Conservation (phyloP, 1,140 invertebrate species). For the Drosophila pachea region DNA sequence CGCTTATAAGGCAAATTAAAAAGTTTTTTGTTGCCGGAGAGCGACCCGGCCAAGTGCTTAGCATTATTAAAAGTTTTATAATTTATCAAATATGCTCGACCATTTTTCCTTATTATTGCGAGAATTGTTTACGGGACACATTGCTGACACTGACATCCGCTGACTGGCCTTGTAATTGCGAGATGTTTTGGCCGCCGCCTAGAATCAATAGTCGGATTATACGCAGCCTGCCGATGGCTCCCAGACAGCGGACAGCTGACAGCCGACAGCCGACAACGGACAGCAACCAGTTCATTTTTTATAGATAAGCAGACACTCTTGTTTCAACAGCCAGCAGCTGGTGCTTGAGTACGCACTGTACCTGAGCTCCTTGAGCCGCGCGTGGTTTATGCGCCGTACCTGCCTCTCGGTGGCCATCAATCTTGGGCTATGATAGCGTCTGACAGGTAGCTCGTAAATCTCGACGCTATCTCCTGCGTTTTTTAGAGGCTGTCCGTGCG, state of each 20-base stretch:
- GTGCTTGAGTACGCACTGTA: conserved; percentile 18
- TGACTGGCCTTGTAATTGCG: conserved; percentile 47
- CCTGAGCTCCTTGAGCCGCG: not conserved
- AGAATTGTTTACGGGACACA: conserved; percentile 53
- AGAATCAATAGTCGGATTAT: conserved; percentile 53
- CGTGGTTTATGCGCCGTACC: conserved; percentile 32
- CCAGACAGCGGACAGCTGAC: no score
- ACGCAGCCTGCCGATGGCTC: conserved; percentile 36
- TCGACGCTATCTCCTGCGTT: conserved; percentile 57
- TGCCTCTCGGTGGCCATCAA: conserved; percentile 61
- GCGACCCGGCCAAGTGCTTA: conserved; percentile 36
- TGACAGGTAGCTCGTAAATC: conserved; percentile 73
- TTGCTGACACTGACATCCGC: conserved; percentile 48
- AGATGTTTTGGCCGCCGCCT: conserved; percentile 28
- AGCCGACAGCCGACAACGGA: not conserved
- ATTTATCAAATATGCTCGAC: conserved; percentile 68
- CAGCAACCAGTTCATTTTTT: conserved; percentile 61
- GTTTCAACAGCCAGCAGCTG: conserved; percentile 39
- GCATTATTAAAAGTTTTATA: conserved; percentile 72
- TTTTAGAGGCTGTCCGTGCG: conserved; percentile 38
- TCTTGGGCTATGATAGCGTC: conserved; percentile 70
- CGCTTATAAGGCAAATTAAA: conserved; percentile 68
- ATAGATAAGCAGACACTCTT: conserved; percentile 52
- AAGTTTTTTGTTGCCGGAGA: conserved; percentile 45
- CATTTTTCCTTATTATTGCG: conserved; percentile 3